Conservation (phyloP, 2,797 vertebrate species). For the Mormyrops attenuatus region DNA sequence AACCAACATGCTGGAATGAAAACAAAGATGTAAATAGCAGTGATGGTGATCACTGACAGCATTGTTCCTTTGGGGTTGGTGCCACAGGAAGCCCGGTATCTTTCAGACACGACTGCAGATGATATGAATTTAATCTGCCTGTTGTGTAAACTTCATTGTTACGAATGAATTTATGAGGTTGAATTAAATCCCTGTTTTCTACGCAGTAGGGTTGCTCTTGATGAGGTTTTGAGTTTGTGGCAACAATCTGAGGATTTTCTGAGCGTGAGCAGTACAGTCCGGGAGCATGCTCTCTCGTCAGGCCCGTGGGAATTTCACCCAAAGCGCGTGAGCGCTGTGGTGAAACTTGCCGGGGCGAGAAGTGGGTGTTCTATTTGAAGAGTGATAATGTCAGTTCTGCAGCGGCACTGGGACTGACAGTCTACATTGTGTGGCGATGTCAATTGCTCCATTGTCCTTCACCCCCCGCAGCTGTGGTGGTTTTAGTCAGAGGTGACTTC, state of each 20-base stretch:
- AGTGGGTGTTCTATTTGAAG: not conserved
- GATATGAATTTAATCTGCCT: not conserved
- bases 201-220: not conserved
- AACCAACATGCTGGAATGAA: slow-evolving; percentile 18
- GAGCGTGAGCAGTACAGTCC: not conserved
- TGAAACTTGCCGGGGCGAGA: not conserved
- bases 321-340: not conserved
- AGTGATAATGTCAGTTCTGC: not conserved
- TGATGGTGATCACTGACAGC: not conserved
- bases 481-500: not conserved
- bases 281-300: not conserved
- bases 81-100: not conserved
- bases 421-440: not conserved
- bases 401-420: not conserved
- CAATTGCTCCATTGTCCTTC: not conserved
- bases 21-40: slow-evolving; percentile 1
- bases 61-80: not conserved
- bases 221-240: not conserved
- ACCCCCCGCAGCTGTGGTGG: not conserved
- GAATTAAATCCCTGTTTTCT: not conserved
- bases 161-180: not conserved
- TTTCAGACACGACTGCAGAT: not conserved
- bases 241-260: not conserved
- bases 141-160: not conserved
- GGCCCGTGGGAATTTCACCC: not conserved